These are phyloP conservation scores for Pan paniscus DNA, from an alignment of 2,113 vertebrate genomes.

Conservation along the genomic window DNA sequence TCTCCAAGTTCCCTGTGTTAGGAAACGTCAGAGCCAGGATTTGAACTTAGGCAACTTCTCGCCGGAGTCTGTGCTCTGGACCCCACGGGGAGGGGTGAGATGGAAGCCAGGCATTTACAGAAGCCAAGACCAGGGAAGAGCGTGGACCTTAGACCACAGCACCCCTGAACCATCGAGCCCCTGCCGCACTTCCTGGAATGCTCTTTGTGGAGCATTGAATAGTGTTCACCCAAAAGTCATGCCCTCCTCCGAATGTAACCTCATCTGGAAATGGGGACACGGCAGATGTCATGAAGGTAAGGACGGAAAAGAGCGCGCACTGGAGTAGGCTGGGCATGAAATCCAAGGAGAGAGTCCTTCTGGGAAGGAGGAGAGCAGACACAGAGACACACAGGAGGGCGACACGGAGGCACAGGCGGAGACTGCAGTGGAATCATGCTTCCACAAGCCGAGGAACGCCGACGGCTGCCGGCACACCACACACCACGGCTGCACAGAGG, in stretches of 20 bases:
- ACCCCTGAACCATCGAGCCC: neutral
- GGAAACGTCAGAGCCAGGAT: neutral
- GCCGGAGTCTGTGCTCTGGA: neutral
- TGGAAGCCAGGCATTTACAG: neutral
- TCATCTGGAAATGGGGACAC: neutral
- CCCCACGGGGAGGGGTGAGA: neutral
- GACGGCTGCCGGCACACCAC: too few species aligned
- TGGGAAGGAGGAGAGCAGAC: neutral
- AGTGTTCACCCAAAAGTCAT: too few species aligned
- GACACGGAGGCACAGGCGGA: neutral
- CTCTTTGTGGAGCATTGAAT: neutral
- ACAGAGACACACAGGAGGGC: neutral
- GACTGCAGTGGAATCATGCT: neutral
- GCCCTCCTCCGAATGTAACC: neutral
- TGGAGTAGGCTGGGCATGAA: too few species aligned
- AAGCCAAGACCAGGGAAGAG: neutral
- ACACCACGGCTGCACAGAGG: too few species aligned
- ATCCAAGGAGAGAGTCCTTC: neutral
- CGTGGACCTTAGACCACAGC: neutral
- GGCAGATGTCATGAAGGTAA: neutral
- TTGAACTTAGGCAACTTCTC: neutral
- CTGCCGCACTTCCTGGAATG: neutral
- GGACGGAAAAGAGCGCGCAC: rapidly evolving
- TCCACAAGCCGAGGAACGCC: too few species aligned
- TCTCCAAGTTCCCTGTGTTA: neutral